phyloP scores from a whole-genome alignment of 2,797 vertebrate genomes.

The Eospalax fontanierii region DNA sequence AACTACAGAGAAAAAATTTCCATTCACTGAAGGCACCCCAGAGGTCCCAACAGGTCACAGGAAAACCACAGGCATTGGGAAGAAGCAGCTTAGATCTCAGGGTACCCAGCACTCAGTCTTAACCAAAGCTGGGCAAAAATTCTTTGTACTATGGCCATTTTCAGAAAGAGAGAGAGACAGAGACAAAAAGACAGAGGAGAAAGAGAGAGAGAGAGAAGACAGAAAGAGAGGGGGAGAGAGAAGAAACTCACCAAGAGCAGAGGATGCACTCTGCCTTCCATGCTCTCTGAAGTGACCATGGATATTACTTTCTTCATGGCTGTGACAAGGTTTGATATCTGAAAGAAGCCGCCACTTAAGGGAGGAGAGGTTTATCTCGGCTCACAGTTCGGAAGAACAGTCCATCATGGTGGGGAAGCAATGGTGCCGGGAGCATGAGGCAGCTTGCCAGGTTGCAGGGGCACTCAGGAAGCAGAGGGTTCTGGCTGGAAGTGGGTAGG shows the following conservation, averaged over 20 bases:
- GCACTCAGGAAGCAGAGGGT: neutral
- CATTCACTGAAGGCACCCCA: neutral
- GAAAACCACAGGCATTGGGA: neutral
- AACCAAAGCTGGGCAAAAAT: neutral
- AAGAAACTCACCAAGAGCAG: accelerated
- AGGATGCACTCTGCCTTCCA: accelerated
- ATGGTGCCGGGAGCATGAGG: neutral
- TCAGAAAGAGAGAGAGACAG: too few relatives aligned
- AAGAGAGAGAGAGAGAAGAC: too few relatives aligned
- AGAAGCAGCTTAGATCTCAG: accelerated
- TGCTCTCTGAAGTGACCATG: accelerated
- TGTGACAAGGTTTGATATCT: neutral
- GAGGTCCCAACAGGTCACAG: neutral
- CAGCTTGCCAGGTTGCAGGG: neutral
- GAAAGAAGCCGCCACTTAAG: neutral
- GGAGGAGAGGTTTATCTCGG: neutral
- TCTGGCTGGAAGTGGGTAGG: neutral
- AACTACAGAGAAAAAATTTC: neutral
- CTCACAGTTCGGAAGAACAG: neutral
- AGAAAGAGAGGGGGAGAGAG: too few relatives aligned
- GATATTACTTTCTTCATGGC: neutral
- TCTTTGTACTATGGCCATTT: accelerated
- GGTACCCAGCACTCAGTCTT: neutral
- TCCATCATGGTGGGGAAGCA: neutral
- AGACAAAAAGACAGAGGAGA: too few relatives aligned